These are phyloP conservation scores for Leptinotarsa rubiginosa DNA, from an alignment of 2,888 invertebrate species.

Conservation along the genomic window DNA sequence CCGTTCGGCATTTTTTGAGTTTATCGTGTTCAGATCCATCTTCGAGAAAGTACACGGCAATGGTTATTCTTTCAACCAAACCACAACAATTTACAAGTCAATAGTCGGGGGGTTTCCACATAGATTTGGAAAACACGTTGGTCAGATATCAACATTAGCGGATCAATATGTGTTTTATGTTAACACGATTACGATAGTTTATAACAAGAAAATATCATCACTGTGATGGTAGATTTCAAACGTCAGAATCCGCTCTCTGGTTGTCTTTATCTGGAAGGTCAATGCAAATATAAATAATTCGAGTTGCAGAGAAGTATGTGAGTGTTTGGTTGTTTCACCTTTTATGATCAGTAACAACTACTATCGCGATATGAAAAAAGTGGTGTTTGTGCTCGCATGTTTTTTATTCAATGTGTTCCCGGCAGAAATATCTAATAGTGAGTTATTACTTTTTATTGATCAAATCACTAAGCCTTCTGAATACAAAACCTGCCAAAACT, in stretches of 20 bases:
- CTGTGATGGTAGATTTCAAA: not conserved
- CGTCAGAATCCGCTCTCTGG: not conserved
- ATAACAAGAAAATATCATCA: not conserved
- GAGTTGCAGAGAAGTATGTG: not conserved
- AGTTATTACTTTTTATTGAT: not conserved
- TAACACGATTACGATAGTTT: not conserved
- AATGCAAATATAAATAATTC: not conserved
- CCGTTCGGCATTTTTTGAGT: too few species aligned
- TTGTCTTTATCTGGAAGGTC: slow-evolving; percentile 11
- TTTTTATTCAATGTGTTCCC: not conserved
- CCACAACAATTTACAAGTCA: not conserved
- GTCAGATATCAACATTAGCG: not conserved
- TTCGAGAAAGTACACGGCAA: too few species aligned
- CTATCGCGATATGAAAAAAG: not conserved
- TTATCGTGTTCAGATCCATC: too few species aligned
- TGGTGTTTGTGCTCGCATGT: not conserved
- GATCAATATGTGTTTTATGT: not conserved
- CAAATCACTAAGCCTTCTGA: not conserved
- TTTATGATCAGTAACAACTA: not conserved
- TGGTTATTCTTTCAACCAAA: not conserved
- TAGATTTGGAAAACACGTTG: not conserved
- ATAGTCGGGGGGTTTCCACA: not conserved
- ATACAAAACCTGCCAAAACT: too few species aligned
- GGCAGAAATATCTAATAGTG: not conserved
- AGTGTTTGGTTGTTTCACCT: not conserved